Base-by-base conservation (phyloP, 2,888 invertebrate species). In the Drosophila subsilvestris region DNA sequence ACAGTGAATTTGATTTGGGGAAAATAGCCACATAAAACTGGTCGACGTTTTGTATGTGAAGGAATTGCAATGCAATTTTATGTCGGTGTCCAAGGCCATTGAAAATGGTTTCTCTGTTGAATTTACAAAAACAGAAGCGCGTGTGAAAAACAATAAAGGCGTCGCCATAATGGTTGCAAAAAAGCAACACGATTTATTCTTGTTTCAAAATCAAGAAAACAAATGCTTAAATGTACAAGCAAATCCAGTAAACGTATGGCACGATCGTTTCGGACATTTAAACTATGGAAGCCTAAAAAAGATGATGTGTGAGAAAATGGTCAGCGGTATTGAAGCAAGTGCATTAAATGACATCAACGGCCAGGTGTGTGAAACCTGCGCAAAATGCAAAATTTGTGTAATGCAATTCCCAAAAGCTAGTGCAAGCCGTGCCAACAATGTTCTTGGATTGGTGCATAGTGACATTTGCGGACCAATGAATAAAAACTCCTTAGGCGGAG, bases 401-500 rank as follows among this genome's bases (percentile, higher is more conserved):
- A 47, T 50, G 12, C 25, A 7, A n/a, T 62, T 62, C 12, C 55
- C 55, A 29, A 37, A 49, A 37, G 12, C 12, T 5, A 37, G 43
- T 48, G 49, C 42, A 48, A 62, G 43, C 18, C 42, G 62, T 9
- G 29, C 55, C 7, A 53, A 8, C 4, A 25, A 58, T 42, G 32
- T 58, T 9, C n/a, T 51, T 3, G 51, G 43, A 10, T 44, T 51
- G 29, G 29, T 45, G 9, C 54, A 61, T 17, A 54, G 48, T 0
- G 48, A 48, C 18, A 54, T 61, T 8, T 48, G 61, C 44, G 54
- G 54, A 20, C 61, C 54, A 17, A 47, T 62, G 45, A 56, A 45
- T 4, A 20, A 22, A 42, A 20, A 20, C 20, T 42, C 42, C 14
- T 14, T 53, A 20, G 53, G 22, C 3, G 53, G 53, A 17, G 53